Evolutionary conservation across 2,113 vertebrate species (phyloP), one percentile per base, ranked within the genome.

Genomic region (Osmerus mordax): DNA sequence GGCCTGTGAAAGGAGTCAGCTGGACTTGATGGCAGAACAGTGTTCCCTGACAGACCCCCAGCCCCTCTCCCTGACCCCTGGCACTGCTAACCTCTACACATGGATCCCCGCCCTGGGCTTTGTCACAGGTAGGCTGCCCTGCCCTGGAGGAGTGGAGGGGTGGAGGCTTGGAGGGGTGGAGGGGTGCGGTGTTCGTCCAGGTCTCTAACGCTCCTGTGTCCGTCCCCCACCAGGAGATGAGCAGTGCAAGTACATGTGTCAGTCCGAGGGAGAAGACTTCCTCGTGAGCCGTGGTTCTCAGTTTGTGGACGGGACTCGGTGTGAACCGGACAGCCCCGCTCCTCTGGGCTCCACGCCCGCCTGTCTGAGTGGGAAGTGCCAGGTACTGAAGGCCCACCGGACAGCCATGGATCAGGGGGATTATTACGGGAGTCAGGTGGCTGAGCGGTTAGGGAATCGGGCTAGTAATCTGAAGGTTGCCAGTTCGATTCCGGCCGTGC

Each of bases 221-320:
- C 67, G 47, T 65, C 62, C 28, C 6, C 41, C 28, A 68, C 71
- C 86, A 98, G 96, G 95, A 66, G 92, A 95, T 5, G 66, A 92
- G 65, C 93, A 96, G 21, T 99, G 97, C 90, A 89, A 93, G 75
- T 88, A 93, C 65, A 84, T 93, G 91, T 99, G 97, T 79, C 89
- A 93, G 83, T 95, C 95, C 0, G 1, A 90, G 0, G 94, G 88
- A 14, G 91, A 94, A 1, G 83, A 89, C 52, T 97, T 99, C 89
- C 92, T 98, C 19, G 89, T 95, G 71, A 94, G 94, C 65, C 95
- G 95, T 0, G 95, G 93, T 21, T 88, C 92, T 67, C 85, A 83
- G 36, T 99, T 99, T 89, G 71, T 86, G 14, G 97, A 99, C 11
- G 96, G 97, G n/a, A 98, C 96, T 3, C 92, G 95, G 3, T 99